Percentiles rank a stretch among this genome's conserved stretches.
phyloP scores from a whole-genome alignment of 2,113 vertebrate genomes.

The Pseudopodoces humilis region DNA sequence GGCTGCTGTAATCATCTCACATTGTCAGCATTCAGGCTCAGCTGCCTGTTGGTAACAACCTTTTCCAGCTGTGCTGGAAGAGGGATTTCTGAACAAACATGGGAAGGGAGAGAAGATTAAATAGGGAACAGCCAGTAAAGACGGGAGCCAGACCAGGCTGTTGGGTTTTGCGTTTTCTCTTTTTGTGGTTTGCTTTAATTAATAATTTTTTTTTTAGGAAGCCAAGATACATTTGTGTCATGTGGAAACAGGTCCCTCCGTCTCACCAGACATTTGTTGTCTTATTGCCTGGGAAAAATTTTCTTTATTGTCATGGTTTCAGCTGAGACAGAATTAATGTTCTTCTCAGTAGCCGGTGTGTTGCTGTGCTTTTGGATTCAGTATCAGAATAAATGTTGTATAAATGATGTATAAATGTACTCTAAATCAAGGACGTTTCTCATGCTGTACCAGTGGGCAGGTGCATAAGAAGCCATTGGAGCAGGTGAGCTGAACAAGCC shows the following conservation, averaged over 20 bases:
- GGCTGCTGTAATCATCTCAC: not conserved
- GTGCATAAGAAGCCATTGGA: not conserved
- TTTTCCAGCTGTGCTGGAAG: slow-evolving; percentile 22
- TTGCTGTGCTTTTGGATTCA: not conserved
- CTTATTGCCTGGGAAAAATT: not conserved
- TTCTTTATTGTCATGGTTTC: not conserved
- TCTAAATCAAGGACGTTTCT: not conserved
- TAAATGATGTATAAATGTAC: no score
- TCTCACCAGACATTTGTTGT: not conserved
- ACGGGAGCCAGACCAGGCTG: not conserved
- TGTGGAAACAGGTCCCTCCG: not conserved
- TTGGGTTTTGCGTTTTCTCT: not conserved
- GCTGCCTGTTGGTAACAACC: not conserved
- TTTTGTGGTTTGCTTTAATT: not conserved
- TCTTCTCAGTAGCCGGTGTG: not conserved
- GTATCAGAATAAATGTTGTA: not conserved
- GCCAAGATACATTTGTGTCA: not conserved
- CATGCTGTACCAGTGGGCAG: not conserved
- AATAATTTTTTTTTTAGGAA: not conserved
- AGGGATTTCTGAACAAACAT: slow-evolving; percentile 22
- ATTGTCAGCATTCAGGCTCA: not conserved
- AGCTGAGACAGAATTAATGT: not conserved
- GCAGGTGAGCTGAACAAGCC: not conserved
- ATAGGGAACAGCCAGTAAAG: not conserved
- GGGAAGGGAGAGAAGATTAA: not conserved